Conservation (phyloP, 2,113 vertebrate genomes). For the human region GRCh38 chr7:115663001-115663500, state of each 20-base stretch:
- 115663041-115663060: background rate
- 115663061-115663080: background rate
- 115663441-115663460: background rate
- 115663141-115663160: background rate
- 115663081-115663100: background rate
- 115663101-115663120: background rate
- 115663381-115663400: background rate
- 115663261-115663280: background rate
- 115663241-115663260: background rate
- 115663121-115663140: background rate
- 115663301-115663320: background rate
- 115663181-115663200: background rate
- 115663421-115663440: background rate
- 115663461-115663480: background rate
- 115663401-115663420: background rate
- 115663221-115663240: background rate
- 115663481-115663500: background rate
- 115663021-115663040: background rate
- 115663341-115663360: background rate
- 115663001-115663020: conserved; percentile 29
- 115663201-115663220: background rate
- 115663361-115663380: background rate
- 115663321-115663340: background rate
- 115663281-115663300: background rate
- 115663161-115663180: background rate